These are phyloP conservation scores for Myotis pilosus DNA, from an alignment of 2,797 vertebrate genomes.

Conservation along the genomic window DNA sequence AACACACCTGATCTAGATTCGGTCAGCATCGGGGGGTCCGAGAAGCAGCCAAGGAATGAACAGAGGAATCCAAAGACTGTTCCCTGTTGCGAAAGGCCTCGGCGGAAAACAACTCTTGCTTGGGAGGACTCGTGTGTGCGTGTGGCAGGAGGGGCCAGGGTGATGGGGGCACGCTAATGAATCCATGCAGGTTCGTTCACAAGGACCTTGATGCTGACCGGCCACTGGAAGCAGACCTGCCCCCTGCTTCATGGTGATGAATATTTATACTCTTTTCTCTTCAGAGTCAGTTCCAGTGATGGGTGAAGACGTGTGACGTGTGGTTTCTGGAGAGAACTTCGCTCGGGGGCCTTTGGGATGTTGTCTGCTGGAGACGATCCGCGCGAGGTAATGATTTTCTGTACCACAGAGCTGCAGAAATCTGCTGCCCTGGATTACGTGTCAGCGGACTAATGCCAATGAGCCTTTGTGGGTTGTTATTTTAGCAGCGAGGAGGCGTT, in stretches of 20 bases:
- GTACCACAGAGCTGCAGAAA: slow-evolving; percentile 40
- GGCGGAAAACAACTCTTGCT: slow-evolving; percentile 72
- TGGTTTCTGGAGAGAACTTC: not conserved
- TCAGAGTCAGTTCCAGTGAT: not conserved
- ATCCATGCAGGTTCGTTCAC: not conserved
- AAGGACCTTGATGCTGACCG: slow-evolving; percentile 71
- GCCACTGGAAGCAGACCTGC: slow-evolving; percentile 62
- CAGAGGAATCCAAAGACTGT: slow-evolving; percentile 76
- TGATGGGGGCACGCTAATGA: not conserved
- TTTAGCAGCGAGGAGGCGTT: slow-evolving; percentile 11
- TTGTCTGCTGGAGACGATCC: not conserved
- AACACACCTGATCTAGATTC: slow-evolving; percentile 81
- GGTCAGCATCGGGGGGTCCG: slow-evolving; percentile 77
- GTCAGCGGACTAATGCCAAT: not conserved
- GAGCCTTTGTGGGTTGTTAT: not conserved
- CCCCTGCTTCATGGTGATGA: not conserved
- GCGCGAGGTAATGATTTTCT: slow-evolving; percentile 21
- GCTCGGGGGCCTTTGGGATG: not conserved
- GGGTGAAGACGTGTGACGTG: not conserved
- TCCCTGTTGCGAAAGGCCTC: slow-evolving; percentile 73
- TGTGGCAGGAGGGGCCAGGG: not conserved
- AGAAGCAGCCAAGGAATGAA: slow-evolving; percentile 81
- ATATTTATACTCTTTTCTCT: not conserved
- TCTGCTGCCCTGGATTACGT: not conserved
- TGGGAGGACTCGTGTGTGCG: slow-evolving; percentile 47